Evolutionary conservation across 2,888 invertebrate species (phyloP), one percentile per base, ranked within the genome.

Genomic region (Synergus japonicus): DNA sequence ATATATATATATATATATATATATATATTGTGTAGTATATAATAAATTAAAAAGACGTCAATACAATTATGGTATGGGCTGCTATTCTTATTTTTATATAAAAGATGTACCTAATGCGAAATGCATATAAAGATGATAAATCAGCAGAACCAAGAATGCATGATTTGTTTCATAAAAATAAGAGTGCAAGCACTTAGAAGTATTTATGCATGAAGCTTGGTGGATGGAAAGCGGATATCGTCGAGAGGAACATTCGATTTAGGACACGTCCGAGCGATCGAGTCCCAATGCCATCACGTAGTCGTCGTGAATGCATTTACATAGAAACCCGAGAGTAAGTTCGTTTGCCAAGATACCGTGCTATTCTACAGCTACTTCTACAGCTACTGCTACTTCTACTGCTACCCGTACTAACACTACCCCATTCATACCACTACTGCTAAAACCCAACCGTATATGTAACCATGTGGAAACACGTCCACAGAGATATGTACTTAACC

Each of bases 311-410:
- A 63, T 12, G 67, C 83, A 88, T 89, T 89, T 87, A 84, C 89
- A 88, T 88, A 84, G 86, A 87, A 87, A 86, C 85, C 86, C 83
- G 67, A 65, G 65, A 41, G 43, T 65, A 41, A 65, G 65, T 65
- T 65, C 46, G 43, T 67, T 67, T 44, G 46, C 43, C 44, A 44
- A 67, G 43, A 44, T 43, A 67, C 44, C 46, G 22, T 22, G 5
- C 67, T 73, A 22, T 29, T 29, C 41, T 41, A 37, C n/a, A 10
- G n/a, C n/a, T 8, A 65, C 41, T 13, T 41, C 37, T 37, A 12
- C 5, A n/a, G 15, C 58, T 18, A 58, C 58, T 37, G 37, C 5
- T 37, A 37, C 37, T 37, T 37, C 37, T 37, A 37, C 37, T 37
- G 5, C 37, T 37, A 37, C 37, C 37, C 37, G 1, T 29, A 37